These are phyloP conservation scores for Adoxophyes honmai DNA, from an alignment of 1,140 invertebrate species.

Conservation along the genomic window DNA sequence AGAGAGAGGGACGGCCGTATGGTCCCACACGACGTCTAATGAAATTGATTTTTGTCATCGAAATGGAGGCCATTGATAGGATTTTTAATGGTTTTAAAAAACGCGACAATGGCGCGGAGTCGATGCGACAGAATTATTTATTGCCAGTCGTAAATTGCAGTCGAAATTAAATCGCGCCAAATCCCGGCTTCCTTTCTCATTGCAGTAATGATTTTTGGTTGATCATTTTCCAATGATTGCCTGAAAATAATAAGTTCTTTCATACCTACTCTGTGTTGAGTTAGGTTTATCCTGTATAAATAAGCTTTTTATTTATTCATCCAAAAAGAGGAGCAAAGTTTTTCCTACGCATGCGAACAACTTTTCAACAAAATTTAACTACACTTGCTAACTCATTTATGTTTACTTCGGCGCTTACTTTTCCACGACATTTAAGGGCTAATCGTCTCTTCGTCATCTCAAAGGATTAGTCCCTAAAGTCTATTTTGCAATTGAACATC, in stretches of 20 bases:
- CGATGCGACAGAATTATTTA: slow-evolving; percentile 61
- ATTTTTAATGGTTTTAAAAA: slow-evolving; percentile 74
- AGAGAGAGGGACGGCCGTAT: slow-evolving; percentile 37
- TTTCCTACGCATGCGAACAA: too few species aligned
- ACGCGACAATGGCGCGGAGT: slow-evolving; percentile 63
- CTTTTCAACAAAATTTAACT: too few species aligned
- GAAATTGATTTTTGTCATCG: slow-evolving; percentile 51
- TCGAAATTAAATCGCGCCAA: slow-evolving; percentile 69
- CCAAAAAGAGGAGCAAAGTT: too few species aligned
- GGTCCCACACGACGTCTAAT: slow-evolving; percentile 28
- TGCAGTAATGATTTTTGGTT: slow-evolving; percentile 42
- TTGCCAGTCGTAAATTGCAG: slow-evolving; percentile 64
- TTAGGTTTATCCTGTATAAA: too few species aligned
- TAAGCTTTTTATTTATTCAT: too few species aligned
- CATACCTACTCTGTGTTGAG: too few species aligned
- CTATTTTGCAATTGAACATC: background rate
- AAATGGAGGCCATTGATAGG: slow-evolving; percentile 63
- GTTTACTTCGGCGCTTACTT: too few species aligned
- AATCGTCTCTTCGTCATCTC: background rate
- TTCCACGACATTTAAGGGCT: too few species aligned
- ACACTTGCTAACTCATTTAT: too few species aligned
- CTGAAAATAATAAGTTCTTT: slow-evolving; percentile 46
- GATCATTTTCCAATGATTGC: slow-evolving; percentile 45
- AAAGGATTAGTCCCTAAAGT: background rate
- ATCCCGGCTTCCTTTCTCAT: slow-evolving; percentile 45